Percentiles rank a stretch among this genome's conserved stretches.
These are phyloP conservation scores for Isichthys henryi DNA, from an alignment of 2,113 vertebrate species.

Conservation along the genomic window DNA sequence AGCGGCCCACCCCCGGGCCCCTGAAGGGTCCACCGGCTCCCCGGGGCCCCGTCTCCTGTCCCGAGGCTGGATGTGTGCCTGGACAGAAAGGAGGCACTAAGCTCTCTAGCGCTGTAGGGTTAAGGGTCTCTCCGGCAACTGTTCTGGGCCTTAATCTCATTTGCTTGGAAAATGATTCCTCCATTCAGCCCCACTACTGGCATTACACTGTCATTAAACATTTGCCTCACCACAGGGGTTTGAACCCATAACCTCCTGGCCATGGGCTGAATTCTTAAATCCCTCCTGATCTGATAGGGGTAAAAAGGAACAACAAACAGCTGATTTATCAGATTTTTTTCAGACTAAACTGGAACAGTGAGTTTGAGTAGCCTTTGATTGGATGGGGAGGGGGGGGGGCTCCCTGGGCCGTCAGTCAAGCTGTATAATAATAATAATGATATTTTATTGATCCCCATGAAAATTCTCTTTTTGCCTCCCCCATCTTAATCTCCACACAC, in stretches of 20 bases:
- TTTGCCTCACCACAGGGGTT: background rate
- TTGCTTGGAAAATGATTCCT: background rate
- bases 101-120: background rate
- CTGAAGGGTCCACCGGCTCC: background rate
- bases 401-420: background rate
- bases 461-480: background rate
- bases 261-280: background rate
- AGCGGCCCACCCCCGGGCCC: background rate
- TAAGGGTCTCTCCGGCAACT: background rate
- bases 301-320: background rate
- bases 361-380: background rate
- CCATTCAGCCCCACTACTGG: background rate
- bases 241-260: background rate
- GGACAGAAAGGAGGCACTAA: background rate
- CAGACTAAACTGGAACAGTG: background rate
- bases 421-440: background rate
- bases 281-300: background rate
- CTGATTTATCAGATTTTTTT: background rate
- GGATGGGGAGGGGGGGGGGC: background rate
- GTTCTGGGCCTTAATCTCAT: background rate
- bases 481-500: background rate
- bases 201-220: background rate
- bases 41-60: background rate
- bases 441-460: background rate
- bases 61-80: background rate